Evolutionary conservation across 2,797 vertebrate genomes (phyloP).

Genomic region (Rhinogobio ventralis): DNA sequence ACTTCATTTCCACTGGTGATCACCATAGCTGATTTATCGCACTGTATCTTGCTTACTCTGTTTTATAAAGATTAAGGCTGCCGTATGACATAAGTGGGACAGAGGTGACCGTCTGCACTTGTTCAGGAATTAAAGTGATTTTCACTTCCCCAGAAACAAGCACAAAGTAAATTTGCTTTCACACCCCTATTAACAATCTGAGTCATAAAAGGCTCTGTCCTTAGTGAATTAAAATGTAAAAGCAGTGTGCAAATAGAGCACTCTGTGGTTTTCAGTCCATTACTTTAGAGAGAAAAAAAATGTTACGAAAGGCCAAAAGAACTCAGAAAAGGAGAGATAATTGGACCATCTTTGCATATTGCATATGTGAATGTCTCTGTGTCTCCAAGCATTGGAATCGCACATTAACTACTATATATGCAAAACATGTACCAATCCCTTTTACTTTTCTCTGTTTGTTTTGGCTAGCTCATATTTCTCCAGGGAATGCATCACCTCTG

Average conservation of each 20-base stretch:
- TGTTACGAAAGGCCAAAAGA: conserved; percentile 23
- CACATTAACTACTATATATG: neutral
- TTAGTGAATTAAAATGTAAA: conserved; percentile 13
- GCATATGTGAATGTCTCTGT: neutral
- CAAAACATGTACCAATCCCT: neutral
- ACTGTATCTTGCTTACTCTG: conserved; percentile 30
- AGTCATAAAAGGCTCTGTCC: neutral
- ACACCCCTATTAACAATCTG: conserved; percentile 31
- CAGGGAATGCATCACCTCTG: neutral
- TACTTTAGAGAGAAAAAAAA: conserved; percentile 27
- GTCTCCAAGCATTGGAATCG: neutral
- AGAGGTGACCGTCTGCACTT: conserved; percentile 30
- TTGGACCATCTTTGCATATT: conserved; percentile 11
- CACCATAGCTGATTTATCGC: conserved; percentile 56
- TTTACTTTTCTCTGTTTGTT: conserved; percentile 12
- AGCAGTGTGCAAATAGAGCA: conserved; percentile 21
- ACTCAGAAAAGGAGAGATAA: conserved; percentile 2
- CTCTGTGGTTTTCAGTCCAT: conserved; percentile 15
- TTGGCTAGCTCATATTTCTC: conserved; percentile 17
- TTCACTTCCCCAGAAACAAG: conserved; percentile 8
- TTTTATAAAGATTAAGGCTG: conserved; percentile 46
- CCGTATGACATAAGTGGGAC: conserved; percentile 54
- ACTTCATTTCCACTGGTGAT: conserved; percentile 32
- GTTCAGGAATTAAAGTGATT: conserved; percentile 42
- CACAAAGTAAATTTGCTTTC: conserved; percentile 20